A percentile compares a stretch with the other conserved stretches of the same genome.
phyloP scores from a whole-genome alignment of 2,888 invertebrate species.

The Tipula helvola region DNA sequence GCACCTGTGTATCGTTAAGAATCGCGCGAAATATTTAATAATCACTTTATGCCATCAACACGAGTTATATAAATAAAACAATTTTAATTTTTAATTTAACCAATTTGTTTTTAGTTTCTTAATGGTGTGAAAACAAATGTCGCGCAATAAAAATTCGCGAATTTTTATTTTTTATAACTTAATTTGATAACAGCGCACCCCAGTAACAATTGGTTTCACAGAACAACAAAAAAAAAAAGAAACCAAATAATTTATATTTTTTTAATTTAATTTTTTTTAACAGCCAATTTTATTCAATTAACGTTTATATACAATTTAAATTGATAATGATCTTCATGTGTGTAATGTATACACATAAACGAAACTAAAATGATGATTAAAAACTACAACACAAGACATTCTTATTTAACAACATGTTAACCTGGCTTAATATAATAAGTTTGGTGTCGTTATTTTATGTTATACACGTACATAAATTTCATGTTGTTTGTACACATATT shows the following conservation, averaged over 20 bases:
- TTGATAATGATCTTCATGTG: not conserved
- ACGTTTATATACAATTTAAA: not conserved
- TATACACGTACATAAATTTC: not conserved
- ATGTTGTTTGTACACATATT: not conserved
- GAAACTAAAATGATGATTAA: not conserved
- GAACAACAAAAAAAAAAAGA: too few species aligned
- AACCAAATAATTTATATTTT: not conserved
- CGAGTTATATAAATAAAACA: not conserved
- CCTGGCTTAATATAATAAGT: not conserved
- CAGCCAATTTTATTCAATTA: not conserved
- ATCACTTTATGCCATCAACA: not conserved
- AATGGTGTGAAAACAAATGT: not conserved
- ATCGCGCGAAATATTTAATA: not conserved
- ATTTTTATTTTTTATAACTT: not conserved
- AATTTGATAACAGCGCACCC: not conserved
- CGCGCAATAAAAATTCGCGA: constrained; percentile 4
- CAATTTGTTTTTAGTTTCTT: not conserved
- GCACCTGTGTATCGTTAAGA: not conserved
- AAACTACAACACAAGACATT: not conserved
- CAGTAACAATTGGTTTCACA: not conserved
- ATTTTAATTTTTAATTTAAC: not conserved
- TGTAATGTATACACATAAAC: not conserved
- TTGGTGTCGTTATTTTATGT: not conserved
- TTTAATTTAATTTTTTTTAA: not conserved
- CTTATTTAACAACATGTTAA: not conserved